These are phyloP conservation scores for Anolis apletophallus DNA, from an alignment of 2,797 vertebrate genomes.

Conservation along the genomic window DNA sequence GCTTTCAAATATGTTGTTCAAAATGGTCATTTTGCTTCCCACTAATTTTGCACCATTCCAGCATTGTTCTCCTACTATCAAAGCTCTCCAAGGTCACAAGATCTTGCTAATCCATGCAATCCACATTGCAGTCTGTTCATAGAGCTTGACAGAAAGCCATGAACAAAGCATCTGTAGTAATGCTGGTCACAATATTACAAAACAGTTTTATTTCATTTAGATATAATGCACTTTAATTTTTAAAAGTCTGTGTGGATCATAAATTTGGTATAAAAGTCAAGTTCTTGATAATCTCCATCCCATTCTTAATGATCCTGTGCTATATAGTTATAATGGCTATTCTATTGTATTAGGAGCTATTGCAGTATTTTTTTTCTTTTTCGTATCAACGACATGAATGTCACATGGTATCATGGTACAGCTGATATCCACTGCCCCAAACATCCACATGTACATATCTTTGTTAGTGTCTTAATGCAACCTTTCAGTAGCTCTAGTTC, in stretches of 20 bases:
- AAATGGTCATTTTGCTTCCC: not conserved
- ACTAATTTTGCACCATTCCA: not conserved
- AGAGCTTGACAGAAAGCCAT: not conserved
- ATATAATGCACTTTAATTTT: slow-evolving; percentile 13
- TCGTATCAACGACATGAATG: no score
- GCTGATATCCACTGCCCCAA: no score
- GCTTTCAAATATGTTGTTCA: not conserved
- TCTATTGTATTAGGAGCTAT: not conserved
- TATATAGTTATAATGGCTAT: not conserved
- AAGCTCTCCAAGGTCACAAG: slow-evolving; percentile 8
- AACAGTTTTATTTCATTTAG: slow-evolving; percentile 49
- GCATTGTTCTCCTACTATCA: not conserved
- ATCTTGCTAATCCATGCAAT: slow-evolving; percentile 8
- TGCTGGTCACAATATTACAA: slow-evolving; percentile 9
- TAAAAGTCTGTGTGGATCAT: not conserved
- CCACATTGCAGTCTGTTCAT: not conserved
- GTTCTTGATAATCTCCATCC: slow-evolving; percentile 35
- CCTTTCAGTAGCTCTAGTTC: no score
- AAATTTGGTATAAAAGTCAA: slow-evolving; percentile 36
- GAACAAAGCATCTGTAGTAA: not conserved
- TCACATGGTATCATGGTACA: not conserved
- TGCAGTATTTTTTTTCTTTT: not conserved
- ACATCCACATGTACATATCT: no score
- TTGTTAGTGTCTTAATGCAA: no score
- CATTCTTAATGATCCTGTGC: not conserved